Evolutionary conservation across 1,140 invertebrate genomes (phyloP).

Genomic region (Adoxophyes honmai): DNA sequence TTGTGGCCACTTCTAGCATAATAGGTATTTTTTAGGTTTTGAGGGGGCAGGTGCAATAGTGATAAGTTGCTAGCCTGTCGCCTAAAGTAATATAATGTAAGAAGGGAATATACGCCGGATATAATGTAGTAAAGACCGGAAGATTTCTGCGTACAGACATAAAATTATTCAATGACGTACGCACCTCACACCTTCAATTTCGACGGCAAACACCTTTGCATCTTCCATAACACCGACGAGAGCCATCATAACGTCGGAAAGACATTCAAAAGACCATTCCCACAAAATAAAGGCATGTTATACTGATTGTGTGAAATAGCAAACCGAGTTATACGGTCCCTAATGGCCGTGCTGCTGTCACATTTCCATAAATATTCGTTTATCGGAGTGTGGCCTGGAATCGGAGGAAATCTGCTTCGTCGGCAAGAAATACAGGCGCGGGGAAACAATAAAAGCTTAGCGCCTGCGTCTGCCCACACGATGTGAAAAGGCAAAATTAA

Average conservation of each 20-base stretch:
- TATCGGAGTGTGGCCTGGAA: slow-evolving; percentile 3
- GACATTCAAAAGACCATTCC: background rate
- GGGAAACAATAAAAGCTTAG: background rate
- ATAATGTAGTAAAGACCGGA: too few species aligned
- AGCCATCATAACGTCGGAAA: background rate
- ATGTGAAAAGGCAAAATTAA: slow-evolving; percentile 7
- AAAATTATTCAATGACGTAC: too few species aligned
- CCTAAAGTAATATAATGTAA: too few species aligned
- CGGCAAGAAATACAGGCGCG: slow-evolving; percentile 7
- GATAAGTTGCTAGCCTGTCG: too few species aligned
- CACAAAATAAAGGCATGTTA: slow-evolving; percentile 8
- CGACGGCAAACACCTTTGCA: too few species aligned
- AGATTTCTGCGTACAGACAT: too few species aligned
- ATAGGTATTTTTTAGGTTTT: too few species aligned
- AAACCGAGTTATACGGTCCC: background rate
- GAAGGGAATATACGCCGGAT: too few species aligned
- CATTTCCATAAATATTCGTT: slow-evolving; percentile 15
- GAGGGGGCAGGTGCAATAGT: too few species aligned
- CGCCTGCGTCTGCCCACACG: background rate
- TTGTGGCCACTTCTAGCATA: too few species aligned
- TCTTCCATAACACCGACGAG: too few species aligned
- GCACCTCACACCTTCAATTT: too few species aligned
- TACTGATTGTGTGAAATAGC: slow-evolving; percentile 12
- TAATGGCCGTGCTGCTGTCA: slow-evolving; percentile 10
- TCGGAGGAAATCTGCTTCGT: slow-evolving; percentile 7